These are phyloP conservation scores for Karalla daura DNA, from an alignment of 2,797 vertebrate genomes.

Conservation along the genomic window DNA sequence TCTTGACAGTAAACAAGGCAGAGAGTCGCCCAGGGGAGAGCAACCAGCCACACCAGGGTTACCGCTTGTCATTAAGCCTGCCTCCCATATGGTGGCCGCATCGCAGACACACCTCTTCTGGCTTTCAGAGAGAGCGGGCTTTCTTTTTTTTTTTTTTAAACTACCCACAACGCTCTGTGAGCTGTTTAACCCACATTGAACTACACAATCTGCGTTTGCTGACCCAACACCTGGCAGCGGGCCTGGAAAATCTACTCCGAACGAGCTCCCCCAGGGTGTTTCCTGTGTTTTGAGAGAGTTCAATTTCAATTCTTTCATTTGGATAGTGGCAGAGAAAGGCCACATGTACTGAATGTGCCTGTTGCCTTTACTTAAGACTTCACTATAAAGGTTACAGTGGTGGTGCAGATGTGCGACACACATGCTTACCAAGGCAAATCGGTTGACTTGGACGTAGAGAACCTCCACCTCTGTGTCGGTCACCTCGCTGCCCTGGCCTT, in stretches of 20 bases:
- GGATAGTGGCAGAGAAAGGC: background rate
- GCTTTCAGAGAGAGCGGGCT: slow-evolving; percentile 2
- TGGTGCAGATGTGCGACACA: background rate
- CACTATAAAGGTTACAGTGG: background rate
- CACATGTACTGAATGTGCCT: background rate
- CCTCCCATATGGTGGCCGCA: slow-evolving; percentile 1
- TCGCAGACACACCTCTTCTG: background rate
- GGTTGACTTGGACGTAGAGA: slow-evolving; percentile 96
- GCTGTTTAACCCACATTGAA: slow-evolving; percentile 24
- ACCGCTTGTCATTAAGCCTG: background rate
- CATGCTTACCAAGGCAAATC: slow-evolving; percentile 92
- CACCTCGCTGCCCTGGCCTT: slow-evolving; percentile 88
- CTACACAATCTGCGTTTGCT: slow-evolving; percentile 23
- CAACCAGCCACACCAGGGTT: background rate
- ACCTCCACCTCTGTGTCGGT: slow-evolving; percentile 91
- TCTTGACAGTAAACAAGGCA: slow-evolving; percentile 59
- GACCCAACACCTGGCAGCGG: slow-evolving; percentile 14
- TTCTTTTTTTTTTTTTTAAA: too few relatives aligned
- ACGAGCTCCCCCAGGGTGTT: background rate
- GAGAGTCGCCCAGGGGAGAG: slow-evolving; percentile 33
- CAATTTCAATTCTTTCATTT: background rate
- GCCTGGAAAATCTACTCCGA: slow-evolving; percentile 19
- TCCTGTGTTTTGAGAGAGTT: background rate
- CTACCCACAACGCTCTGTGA: background rate
- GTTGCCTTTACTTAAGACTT: background rate